Percentiles rank a stretch among this genome's conserved stretches.
phyloP scores from a whole-genome alignment of 2,113 vertebrate genomes.

The Onychostruthus taczanowskii region DNA sequence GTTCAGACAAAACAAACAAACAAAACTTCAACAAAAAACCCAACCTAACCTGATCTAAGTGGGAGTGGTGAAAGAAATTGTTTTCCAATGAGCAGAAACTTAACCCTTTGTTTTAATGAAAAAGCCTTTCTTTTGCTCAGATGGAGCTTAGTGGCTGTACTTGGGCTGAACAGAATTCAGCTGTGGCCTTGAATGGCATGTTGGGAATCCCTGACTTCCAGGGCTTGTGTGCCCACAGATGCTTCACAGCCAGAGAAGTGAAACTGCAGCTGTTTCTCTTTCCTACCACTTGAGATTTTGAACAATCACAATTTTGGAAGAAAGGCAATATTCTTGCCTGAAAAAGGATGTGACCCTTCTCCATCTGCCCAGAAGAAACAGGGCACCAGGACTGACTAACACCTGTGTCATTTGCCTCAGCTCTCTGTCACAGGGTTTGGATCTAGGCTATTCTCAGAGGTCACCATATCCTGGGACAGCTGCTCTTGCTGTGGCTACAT shows the following conservation, averaged over 20 bases:
- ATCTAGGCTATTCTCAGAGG: neutral
- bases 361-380: neutral
- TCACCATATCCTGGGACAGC: neutral
- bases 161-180: neutral
- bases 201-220: slow-evolving; percentile 6
- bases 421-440: neutral
- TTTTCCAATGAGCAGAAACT: neutral
- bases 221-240: neutral
- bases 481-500: slow-evolving; percentile 12
- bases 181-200: neutral
- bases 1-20: neutral
- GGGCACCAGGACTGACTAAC: neutral
- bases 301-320: neutral
- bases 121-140: neutral
- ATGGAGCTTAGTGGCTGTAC: neutral
- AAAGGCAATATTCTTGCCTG: neutral
- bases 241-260: neutral
- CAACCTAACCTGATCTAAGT: neutral
- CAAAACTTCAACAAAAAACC: neutral
- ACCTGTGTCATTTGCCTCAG: neutral
- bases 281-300: neutral
- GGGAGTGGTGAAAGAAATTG: neutral
- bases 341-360: neutral
- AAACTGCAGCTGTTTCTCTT: slow-evolving; percentile 10
- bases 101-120: neutral